Evolutionary conservation across 2,888 invertebrate genomes (phyloP).

Genomic region (Nemotelus nigrinus): DNA sequence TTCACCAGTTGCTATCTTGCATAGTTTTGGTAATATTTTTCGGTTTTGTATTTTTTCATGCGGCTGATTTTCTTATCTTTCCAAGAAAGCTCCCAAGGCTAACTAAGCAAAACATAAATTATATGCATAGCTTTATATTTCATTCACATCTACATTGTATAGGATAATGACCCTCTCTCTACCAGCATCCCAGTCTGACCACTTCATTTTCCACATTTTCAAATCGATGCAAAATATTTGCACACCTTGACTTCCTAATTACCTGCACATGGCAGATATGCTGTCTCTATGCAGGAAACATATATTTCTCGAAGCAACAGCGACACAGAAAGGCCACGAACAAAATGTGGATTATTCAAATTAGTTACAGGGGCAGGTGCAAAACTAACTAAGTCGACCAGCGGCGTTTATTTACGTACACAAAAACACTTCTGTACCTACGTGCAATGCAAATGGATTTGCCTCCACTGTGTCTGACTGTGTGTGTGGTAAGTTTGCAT

Average conservation of each 20-base stretch:
- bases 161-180: neutral
- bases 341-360: conserved; percentile 24
- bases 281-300: neutral
- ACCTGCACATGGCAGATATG: conserved; percentile 10
- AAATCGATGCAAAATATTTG: neutral
- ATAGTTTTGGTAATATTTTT: no score
- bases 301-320: neutral
- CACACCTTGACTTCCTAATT: conserved; percentile 34
- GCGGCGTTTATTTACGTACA: no score
- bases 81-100: no score
- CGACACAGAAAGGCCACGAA: neutral
- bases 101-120: no score
- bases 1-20: no score
- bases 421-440: no score
- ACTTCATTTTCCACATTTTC: neutral
- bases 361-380: conserved; percentile 38
- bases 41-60: no score
- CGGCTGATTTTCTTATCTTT: no score
- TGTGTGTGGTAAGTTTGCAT: no score
- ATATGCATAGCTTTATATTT: neutral
- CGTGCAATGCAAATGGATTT: no score
- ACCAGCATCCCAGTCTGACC: neutral
- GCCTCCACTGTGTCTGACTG: no score
- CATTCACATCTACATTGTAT: neutral
- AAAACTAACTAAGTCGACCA: neutral